phyloP scores from a whole-genome alignment of 2,888 invertebrate species.

The Pseudoips prasinana region DNA sequence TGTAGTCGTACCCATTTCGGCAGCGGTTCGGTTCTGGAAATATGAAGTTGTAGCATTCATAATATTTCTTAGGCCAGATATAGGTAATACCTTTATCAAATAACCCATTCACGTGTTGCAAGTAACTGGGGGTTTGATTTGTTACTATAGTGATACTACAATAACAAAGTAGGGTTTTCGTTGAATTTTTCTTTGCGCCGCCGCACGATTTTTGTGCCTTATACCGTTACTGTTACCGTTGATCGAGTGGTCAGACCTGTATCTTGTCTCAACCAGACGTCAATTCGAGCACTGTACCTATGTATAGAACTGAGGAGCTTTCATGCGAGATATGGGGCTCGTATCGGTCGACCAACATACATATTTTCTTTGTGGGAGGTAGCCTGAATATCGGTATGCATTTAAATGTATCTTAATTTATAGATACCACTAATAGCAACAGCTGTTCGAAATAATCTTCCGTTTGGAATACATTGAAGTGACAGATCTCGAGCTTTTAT shows the following conservation, averaged over 20 bases:
- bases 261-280: constrained; percentile 62
- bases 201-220: constrained; percentile 68
- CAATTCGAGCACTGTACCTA: constrained; percentile 56
- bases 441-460: constrained; percentile 9
- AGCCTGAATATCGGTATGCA: constrained; percentile 28
- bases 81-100: no score
- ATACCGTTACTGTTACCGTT: constrained; percentile 78
- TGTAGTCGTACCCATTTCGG: constrained; percentile 9
- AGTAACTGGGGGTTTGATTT: no score
- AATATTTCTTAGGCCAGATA: no score
- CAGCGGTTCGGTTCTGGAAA: background rate
- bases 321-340: constrained; percentile 28
- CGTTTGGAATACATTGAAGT: no score
- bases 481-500: no score
- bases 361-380: constrained; percentile 42
- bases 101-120: no score
- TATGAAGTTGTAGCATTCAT: no score
- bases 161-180: constrained; percentile 31
- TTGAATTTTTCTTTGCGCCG: constrained; percentile 56
- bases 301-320: constrained; percentile 35
- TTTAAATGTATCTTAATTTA: constrained; percentile 19
- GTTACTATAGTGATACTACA: no score
- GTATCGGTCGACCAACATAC: constrained; percentile 53
- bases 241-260: constrained; percentile 73
- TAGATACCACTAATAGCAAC: constrained; percentile 19